Conservation (phyloP, 2,113 vertebrate species). For the Poeciliopsis turrubarensis region DNA sequence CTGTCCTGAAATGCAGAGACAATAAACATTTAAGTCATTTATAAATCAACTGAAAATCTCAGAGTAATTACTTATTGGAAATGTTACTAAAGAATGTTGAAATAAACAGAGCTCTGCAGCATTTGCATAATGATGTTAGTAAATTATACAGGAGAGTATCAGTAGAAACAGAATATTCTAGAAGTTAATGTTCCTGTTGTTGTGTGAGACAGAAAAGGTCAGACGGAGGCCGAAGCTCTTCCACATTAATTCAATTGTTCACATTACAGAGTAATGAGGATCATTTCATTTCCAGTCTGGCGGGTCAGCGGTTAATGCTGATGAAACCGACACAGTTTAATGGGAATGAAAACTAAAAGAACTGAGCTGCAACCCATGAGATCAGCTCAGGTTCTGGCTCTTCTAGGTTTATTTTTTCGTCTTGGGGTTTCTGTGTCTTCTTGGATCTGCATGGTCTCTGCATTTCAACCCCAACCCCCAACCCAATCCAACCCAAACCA, state of each 20-base stretch:
- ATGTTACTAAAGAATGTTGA: not conserved
- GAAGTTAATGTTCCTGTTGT: not conserved
- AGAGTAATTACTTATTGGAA: not conserved
- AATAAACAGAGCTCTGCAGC: not conserved
- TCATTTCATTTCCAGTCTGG: conserved; percentile 20
- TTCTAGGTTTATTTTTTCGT: too few relatives aligned
- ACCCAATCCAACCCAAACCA: too few relatives aligned
- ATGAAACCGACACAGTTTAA: conserved; percentile 23
- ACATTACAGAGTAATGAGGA: conserved; percentile 18
- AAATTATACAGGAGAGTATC: not conserved
- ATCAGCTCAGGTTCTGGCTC: not conserved
- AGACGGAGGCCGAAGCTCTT: not conserved
- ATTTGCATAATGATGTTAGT: not conserved
- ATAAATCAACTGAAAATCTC: too few relatives aligned
- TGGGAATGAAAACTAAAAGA: conserved; percentile 27
- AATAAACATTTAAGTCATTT: too few relatives aligned
- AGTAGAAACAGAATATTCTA: not conserved
- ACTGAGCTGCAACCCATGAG: conserved; percentile 11
- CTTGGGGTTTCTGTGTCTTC: too few relatives aligned
- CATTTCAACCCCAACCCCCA: too few relatives aligned
- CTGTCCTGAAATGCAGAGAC: not conserved
- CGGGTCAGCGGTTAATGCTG: conserved; percentile 7
- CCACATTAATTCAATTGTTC: conserved; percentile 6
- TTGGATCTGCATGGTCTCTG: too few relatives aligned
- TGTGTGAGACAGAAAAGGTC: conserved; percentile 22